Conservation (phyloP, 1,140 invertebrate genomes). For the Lasioglossum baleicum region DNA sequence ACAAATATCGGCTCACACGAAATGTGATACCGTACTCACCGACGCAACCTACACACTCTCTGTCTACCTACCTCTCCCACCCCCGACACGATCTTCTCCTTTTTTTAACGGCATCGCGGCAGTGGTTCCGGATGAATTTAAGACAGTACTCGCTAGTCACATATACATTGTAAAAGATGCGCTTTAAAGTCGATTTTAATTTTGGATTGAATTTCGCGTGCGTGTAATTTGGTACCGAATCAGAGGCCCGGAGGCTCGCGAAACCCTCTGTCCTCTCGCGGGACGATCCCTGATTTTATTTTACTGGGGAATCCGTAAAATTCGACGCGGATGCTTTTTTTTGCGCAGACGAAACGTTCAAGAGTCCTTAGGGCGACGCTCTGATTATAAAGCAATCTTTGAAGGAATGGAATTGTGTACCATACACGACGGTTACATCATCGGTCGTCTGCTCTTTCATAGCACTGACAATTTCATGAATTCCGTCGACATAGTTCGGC, state of each 20-base stretch:
- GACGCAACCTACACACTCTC: slow-evolving; percentile 46
- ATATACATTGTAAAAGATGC: slow-evolving; percentile 43
- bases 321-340: too few species aligned
- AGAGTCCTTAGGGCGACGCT: too few species aligned
- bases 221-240: slow-evolving; percentile 27
- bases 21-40: slow-evolving; percentile 62
- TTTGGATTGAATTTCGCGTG: slow-evolving; percentile 43
- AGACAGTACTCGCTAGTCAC: slow-evolving; percentile 31
- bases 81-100: neutral
- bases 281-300: neutral
- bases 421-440: too few species aligned
- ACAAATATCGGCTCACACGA: slow-evolving; percentile 66
- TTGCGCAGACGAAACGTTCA: too few species aligned
- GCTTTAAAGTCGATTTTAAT: slow-evolving; percentile 48
- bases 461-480: too few species aligned
- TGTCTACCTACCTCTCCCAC: neutral
- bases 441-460: too few species aligned
- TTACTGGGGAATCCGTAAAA: neutral
- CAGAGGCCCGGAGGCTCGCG: neutral
- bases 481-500: too few species aligned
- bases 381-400: too few species aligned
- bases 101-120: slow-evolving; percentile 26
- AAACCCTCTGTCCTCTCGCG: neutral
- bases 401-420: too few species aligned
- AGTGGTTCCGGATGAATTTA: slow-evolving; percentile 45